A percentile compares a stretch with the other conserved stretches of the same genome.
These are phyloP conservation scores for Diarsia brunnea DNA, from an alignment of 2,888 invertebrate species.

Conservation along the genomic window DNA sequence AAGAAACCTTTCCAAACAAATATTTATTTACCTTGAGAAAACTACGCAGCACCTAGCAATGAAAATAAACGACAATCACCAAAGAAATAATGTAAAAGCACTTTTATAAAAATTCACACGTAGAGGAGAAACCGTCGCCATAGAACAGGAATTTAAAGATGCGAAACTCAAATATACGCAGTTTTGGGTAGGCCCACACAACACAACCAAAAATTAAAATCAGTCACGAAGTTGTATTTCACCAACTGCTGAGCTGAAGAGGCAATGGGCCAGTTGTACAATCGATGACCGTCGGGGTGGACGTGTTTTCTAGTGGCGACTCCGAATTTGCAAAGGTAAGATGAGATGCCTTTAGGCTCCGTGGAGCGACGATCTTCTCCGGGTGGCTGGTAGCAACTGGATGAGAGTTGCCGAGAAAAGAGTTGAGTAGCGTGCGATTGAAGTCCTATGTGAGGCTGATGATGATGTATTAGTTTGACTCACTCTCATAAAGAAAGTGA, in stretches of 20 bases:
- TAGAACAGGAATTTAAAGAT: neutral
- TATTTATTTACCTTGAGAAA: conserved; percentile 21
- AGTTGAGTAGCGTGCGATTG: too few relatives aligned
- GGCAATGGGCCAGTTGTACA: too few relatives aligned
- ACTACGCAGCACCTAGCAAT: conserved; percentile 44
- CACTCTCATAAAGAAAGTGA: neutral
- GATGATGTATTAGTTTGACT: neutral
- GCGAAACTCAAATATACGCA: neutral
- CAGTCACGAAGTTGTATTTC: too few relatives aligned
- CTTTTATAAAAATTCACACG: conserved; percentile 61
- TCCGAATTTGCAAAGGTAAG: too few relatives aligned
- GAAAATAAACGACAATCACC: conserved; percentile 64
- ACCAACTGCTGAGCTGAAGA: too few relatives aligned
- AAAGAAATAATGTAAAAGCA: conserved; percentile 50
- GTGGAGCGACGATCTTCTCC: too few relatives aligned
- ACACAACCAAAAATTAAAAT: neutral
- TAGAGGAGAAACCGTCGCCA: conserved; percentile 26
- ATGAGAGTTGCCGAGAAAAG: too few relatives aligned
- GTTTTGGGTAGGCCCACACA: neutral
- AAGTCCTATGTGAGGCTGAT: too few relatives aligned
- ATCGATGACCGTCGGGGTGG: too few relatives aligned
- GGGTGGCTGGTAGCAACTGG: too few relatives aligned
- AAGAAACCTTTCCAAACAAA: neutral
- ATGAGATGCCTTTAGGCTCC: too few relatives aligned
- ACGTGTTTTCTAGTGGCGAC: too few relatives aligned